Conservation (phyloP, 2,797 vertebrate species). For the Lateolabrax maculatus region DNA sequence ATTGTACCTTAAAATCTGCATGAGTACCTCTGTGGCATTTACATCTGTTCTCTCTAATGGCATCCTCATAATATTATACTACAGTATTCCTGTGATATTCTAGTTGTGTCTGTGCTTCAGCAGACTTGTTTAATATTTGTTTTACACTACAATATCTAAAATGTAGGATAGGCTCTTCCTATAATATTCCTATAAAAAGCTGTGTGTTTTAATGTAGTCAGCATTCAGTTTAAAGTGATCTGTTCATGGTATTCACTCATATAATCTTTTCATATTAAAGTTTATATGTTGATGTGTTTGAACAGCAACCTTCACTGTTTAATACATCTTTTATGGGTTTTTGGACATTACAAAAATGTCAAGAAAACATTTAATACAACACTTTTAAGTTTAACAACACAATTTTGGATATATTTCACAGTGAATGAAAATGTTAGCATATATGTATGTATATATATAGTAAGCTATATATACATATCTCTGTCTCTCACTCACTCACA, state of each 20-base stretch:
- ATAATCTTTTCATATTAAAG: not conserved
- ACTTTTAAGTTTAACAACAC: not conserved
- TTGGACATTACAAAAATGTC: not conserved
- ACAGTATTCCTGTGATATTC: no score
- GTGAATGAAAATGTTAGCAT: not conserved
- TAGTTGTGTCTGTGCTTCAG: not conserved
- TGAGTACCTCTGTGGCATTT: not conserved
- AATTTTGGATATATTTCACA: not conserved
- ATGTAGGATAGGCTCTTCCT: not conserved
- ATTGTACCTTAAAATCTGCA: not conserved
- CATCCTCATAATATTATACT: not conserved
- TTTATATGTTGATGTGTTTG: not conserved
- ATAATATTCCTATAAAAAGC: not conserved
- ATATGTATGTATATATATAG: not conserved
- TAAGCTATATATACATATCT: not conserved
- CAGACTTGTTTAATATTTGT: not conserved
- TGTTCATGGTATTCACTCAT: not conserved
- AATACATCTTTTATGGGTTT: not conserved
- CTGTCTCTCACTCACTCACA: not conserved
- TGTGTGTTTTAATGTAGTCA: not conserved
- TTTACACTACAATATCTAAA: not conserved
- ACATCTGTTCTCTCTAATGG: no score
- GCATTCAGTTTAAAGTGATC: not conserved
- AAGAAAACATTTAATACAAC: not conserved
- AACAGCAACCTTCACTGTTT: not conserved